Conservation (phyloP, 1,140 invertebrate genomes). For the Euborellia annulipes region DNA sequence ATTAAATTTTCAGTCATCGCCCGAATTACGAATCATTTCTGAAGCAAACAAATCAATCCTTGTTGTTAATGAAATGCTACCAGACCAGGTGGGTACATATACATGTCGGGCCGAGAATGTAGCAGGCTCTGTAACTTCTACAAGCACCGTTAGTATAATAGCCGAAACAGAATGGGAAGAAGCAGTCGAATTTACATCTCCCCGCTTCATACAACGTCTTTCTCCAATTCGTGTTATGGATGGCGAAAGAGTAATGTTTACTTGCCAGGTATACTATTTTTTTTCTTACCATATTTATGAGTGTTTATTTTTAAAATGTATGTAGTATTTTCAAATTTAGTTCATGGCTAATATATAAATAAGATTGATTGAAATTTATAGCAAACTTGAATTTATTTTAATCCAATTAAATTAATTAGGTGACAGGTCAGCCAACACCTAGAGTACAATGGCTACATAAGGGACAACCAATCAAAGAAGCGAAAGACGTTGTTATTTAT, state of each 20-base stretch:
- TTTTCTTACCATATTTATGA: slow-evolving; percentile 1
- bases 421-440: slow-evolving; percentile 62
- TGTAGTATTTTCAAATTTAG: too few relatives aligned
- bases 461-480: slow-evolving; percentile 49
- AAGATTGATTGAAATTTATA: too few relatives aligned
- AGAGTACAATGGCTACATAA: slow-evolving; percentile 71
- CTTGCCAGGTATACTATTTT: slow-evolving; percentile 39
- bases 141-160: slow-evolving; percentile 54
- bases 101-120: slow-evolving; percentile 82
- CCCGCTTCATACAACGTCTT: slow-evolving; percentile 55
- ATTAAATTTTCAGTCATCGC: slow-evolving; percentile 34
- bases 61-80: slow-evolving; percentile 55
- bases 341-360: too few relatives aligned
- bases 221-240: slow-evolving; percentile 74
- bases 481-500: slow-evolving; percentile 58
- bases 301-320: neutral
- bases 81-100: slow-evolving; percentile 57
- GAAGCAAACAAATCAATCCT: slow-evolving; percentile 67
- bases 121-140: slow-evolving; percentile 66
- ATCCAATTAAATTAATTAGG: slow-evolving; percentile 15
- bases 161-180: slow-evolving; percentile 41
- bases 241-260: slow-evolving; percentile 69
- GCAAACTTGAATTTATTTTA: too few relatives aligned
- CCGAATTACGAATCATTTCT: slow-evolving; percentile 50
- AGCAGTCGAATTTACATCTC: slow-evolving; percentile 45